phyloP scores from a whole-genome alignment of 2,113 vertebrate genomes.

The Halcyon senegalensis region DNA sequence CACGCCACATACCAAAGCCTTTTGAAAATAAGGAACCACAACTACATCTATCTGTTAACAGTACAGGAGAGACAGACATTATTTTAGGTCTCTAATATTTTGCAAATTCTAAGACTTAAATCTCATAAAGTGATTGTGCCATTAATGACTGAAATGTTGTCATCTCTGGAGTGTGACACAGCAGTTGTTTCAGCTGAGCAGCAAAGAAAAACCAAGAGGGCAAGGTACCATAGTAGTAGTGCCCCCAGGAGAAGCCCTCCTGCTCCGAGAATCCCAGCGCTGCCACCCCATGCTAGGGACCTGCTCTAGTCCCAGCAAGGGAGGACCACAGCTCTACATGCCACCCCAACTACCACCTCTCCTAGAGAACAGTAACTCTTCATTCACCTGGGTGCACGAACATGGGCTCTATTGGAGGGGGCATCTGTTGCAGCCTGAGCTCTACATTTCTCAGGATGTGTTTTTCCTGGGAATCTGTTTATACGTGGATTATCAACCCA shows the following conservation, averaged over 20 bases:
- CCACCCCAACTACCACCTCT: background rate
- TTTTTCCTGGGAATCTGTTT: background rate
- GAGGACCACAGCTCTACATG: background rate
- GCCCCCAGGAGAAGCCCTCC: background rate
- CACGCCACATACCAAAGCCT: background rate
- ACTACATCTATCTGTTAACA: background rate
- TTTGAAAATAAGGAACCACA: slow-evolving; percentile 9
- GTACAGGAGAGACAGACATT: background rate
- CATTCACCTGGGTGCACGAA: background rate
- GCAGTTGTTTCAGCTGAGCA: background rate
- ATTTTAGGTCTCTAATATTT: background rate
- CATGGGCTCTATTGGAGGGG: background rate
- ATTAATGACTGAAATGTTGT: background rate
- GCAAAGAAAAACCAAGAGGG: background rate
- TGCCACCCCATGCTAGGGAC: background rate
- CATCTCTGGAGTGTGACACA: background rate
- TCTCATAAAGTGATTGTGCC: background rate
- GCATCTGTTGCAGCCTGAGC: background rate
- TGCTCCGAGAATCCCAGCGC: accelerated
- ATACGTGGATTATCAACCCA: background rate
- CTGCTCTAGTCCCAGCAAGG: background rate
- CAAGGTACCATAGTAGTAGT: background rate
- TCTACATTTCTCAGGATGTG: background rate
- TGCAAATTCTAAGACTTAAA: background rate
- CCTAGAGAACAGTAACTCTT: background rate